Conservation (phyloP, 2,888 invertebrate genomes). For the Dryomyza anilis region DNA sequence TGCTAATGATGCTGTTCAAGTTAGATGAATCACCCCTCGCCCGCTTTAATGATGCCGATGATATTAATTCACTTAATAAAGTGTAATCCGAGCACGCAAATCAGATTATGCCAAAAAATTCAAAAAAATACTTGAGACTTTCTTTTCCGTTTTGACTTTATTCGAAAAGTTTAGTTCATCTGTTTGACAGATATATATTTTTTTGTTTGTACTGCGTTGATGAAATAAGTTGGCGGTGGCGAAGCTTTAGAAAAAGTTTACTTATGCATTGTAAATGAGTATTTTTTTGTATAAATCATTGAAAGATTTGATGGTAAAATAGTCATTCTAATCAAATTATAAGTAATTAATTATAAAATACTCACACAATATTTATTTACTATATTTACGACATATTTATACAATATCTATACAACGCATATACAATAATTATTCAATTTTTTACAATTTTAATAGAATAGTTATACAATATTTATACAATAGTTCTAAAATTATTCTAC, state of each 20-base stretch:
- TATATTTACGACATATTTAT: too few relatives aligned
- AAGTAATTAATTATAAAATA: too few relatives aligned
- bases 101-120: conserved; percentile 16
- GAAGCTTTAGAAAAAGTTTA: too few relatives aligned
- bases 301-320: too few relatives aligned
- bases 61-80: conserved; percentile 25
- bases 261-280: conserved; percentile 7
- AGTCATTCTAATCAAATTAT: too few relatives aligned
- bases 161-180: too few relatives aligned
- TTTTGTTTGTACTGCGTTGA: too few relatives aligned
- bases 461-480: not conserved
- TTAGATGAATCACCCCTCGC: too few relatives aligned
- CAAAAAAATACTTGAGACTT: not conserved
- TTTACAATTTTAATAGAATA: not conserved
- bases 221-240: too few relatives aligned
- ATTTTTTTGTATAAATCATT: not conserved
- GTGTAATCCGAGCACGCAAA: conserved; percentile 23
- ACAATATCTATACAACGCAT: not conserved
- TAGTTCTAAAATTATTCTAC: not conserved
- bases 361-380: too few relatives aligned
- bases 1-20: not conserved
- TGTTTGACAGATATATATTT: too few relatives aligned
- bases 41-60: not conserved
- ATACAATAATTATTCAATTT: not conserved
- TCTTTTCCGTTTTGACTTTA: too few relatives aligned